Evolutionary conservation across 2,113 vertebrate species (phyloP).

Genomic region (Ceyx cyanopectus): DNA sequence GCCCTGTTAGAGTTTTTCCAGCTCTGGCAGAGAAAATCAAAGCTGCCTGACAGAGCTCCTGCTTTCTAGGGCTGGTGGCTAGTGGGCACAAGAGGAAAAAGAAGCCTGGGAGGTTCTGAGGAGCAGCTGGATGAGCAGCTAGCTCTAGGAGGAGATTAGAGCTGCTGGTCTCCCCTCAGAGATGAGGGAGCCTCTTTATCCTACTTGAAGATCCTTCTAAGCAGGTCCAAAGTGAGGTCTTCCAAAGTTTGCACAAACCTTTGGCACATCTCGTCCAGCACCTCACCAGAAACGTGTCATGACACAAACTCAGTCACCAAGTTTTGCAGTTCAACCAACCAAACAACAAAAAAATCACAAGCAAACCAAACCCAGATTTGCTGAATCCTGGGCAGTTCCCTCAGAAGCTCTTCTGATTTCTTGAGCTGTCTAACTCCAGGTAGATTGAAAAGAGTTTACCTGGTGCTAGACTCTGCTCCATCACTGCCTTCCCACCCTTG

Average conservation of each 20-base stretch:
- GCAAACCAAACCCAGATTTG: not conserved
- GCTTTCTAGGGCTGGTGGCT: not conserved
- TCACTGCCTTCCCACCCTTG: not conserved
- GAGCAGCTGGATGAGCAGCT: not conserved
- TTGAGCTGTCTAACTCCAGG: not conserved
- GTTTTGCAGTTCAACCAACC: not conserved
- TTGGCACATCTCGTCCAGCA: not conserved
- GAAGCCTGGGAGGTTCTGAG: rapidly evolving
- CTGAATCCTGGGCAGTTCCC: not conserved
- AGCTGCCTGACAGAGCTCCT: not conserved
- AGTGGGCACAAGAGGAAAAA: rapidly evolving
- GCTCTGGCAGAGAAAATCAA: not conserved
- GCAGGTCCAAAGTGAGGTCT: not conserved
- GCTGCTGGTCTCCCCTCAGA: not conserved
- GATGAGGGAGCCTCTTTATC: not conserved
- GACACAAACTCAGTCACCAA: not conserved
- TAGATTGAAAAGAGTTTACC: not conserved
- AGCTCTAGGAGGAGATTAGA: rapidly evolving
- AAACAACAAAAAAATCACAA: not conserved
- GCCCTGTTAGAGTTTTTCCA: not conserved
- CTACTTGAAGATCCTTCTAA: not conserved
- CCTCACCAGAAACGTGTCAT: not conserved
- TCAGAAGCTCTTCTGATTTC: not conserved
- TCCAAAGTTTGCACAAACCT: not conserved
- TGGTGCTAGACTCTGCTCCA: not conserved